Evolutionary conservation across 1,140 invertebrate genomes (phyloP).

Genomic region (Pseudomyrmex sp.): DNA sequence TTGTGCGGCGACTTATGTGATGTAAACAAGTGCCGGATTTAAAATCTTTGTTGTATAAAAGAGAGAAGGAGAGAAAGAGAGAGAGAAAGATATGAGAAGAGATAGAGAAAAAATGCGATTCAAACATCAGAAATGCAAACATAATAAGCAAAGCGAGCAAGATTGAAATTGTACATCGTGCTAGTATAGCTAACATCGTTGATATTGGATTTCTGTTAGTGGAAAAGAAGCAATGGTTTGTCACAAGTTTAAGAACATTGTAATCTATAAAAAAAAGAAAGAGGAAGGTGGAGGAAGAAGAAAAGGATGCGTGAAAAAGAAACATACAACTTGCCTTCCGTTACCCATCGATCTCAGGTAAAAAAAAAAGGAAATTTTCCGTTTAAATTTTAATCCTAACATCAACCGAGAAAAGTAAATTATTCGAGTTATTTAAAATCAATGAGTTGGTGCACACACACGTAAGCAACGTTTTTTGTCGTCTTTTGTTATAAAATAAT

Average conservation of each 20-base stretch:
- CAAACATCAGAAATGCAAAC: not conserved
- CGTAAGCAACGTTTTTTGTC: not conserved
- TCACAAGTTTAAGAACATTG: slow-evolving; percentile 63
- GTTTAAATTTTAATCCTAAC: not conserved
- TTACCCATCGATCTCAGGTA: slow-evolving; percentile 10
- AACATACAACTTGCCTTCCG: slow-evolving; percentile 9
- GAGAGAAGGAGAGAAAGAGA: slow-evolving; percentile 12
- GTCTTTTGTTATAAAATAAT: not conserved
- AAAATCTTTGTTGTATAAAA: slow-evolving; percentile 33
- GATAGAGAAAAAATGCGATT: slow-evolving; percentile 20
- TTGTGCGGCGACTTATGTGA: slow-evolving; percentile 41
- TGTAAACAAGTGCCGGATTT: slow-evolving; percentile 30
- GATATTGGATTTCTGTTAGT: slow-evolving; percentile 56
- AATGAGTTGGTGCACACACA: not conserved
- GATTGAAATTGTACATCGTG: slow-evolving; percentile 15
- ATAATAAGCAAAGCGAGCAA: slow-evolving; percentile 15
- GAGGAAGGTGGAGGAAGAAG: too few relatives aligned
- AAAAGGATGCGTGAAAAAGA: too few relatives aligned
- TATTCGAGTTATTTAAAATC: not conserved
- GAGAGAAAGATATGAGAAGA: not conserved
- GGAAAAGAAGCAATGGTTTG: slow-evolving; percentile 54
- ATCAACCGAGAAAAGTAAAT: not conserved
- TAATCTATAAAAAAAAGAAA: slow-evolving; percentile 16
- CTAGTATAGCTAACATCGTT: slow-evolving; percentile 29
- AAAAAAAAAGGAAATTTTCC: slow-evolving; percentile 4